Evolutionary conservation across 1,140 invertebrate genomes (phyloP).

Genomic region (Formica exsecta): DNA sequence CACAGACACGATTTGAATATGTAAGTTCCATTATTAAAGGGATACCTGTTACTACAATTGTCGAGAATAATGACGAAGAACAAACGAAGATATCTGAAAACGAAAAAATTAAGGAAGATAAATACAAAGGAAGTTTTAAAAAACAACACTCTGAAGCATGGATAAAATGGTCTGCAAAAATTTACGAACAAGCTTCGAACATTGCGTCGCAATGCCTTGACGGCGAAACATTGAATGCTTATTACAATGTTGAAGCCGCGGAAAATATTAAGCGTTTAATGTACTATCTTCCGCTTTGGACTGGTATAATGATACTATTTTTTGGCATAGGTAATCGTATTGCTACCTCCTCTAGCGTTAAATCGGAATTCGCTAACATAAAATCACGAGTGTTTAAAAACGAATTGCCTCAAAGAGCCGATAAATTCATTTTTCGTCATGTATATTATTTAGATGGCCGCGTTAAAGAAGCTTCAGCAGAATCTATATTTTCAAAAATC

Average conservation of each 20-base stretch:
- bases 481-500: neutral
- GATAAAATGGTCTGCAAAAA: neutral
- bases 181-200: neutral
- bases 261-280: neutral
- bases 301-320: constrained; percentile 8
- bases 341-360: neutral
- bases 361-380: neutral
- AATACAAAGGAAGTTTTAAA: neutral
- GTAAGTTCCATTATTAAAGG: neutral
- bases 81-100: neutral
- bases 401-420: neutral
- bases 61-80: neutral
- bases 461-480: constrained; percentile 9
- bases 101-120: neutral
- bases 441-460: constrained; percentile 7
- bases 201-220: neutral
- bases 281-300: neutral
- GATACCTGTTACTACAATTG: neutral
- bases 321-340: neutral
- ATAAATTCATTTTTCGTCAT: neutral
- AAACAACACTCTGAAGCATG: neutral
- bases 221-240: neutral
- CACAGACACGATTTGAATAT: neutral
- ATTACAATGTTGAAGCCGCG: neutral
- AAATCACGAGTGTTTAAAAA: neutral